A percentile compares a stretch with the other conserved stretches of the same genome.
These are phyloP conservation scores for Psittacula derbiana DNA, from an alignment of 2,797 vertebrate genomes.

Conservation along the genomic window DNA sequence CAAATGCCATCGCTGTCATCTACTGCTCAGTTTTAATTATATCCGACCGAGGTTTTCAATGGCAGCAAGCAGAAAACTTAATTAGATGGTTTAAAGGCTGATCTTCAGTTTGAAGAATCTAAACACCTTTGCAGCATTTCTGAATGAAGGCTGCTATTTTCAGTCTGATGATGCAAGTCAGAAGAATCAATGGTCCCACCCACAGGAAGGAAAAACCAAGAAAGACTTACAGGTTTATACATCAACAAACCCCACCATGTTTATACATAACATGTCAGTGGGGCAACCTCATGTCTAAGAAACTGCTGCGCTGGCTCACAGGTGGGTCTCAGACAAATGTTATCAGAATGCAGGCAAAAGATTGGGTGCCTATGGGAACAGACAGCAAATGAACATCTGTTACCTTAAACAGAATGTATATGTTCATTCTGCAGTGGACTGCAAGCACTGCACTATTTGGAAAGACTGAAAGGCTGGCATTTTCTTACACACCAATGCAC, in stretches of 20 bases:
- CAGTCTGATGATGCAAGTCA: background rate
- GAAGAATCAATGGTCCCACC: conserved; percentile 24
- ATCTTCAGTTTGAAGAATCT: conserved; percentile 67
- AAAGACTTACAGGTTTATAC: background rate
- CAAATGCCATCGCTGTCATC: conserved; percentile 95
- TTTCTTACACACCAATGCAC: conserved; percentile 10
- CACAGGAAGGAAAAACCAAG: background rate
- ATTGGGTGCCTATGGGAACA: conserved; percentile 22
- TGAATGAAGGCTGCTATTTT: conserved; percentile 1
- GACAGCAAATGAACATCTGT: conserved; percentile 54
- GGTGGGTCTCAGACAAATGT: conserved; percentile 52
- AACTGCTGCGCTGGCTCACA: conserved; percentile 50
- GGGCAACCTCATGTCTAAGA: background rate
- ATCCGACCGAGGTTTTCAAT: conserved; percentile 85
- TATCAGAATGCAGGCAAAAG: conserved; percentile 21
- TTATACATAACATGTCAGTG: background rate
- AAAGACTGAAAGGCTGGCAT: conserved; percentile 21
- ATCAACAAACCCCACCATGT: background rate
- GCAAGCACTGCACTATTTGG: conserved; percentile 36
- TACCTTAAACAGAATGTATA: conserved; percentile 50
- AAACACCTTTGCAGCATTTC: conserved; percentile 54
- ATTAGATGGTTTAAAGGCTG: conserved; percentile 82
- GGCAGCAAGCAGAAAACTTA: conserved; percentile 84
- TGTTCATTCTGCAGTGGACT: background rate
- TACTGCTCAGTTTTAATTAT: conserved; percentile 91